These are phyloP conservation scores for Tapirus indicus DNA, from an alignment of 2,797 vertebrate genomes.

Conservation along the genomic window DNA sequence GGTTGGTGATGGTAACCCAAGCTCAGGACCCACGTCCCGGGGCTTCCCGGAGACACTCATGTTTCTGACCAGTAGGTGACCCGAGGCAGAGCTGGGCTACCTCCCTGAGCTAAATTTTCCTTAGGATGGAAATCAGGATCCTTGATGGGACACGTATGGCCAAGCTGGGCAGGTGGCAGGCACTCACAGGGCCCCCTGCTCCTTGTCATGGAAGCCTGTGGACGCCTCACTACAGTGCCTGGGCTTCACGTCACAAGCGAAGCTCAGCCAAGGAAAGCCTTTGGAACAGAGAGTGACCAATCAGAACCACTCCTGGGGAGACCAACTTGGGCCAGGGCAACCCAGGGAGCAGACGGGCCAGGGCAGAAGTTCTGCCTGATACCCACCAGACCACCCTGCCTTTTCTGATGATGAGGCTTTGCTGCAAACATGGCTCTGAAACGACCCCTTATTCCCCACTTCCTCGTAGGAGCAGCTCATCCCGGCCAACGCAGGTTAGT, in stretches of 20 bases:
- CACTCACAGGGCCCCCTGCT: rapidly evolving
- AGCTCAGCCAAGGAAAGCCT: not conserved
- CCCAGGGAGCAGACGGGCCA: rapidly evolving
- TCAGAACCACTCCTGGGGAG: not conserved
- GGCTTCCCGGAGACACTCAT: no score
- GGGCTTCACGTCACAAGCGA: not conserved
- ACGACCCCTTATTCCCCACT: rapidly evolving
- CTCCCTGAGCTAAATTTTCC: not conserved
- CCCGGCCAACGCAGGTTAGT: not conserved
- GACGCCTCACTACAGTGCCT: rapidly evolving
- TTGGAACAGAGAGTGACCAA: not conserved
- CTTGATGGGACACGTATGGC: rapidly evolving
- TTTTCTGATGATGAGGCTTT: rapidly evolving
- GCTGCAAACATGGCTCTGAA: rapidly evolving
- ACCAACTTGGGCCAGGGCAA: rapidly evolving
- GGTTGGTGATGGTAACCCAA: rapidly evolving
- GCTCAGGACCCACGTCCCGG: not conserved
- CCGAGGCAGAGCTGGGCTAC: rapidly evolving
- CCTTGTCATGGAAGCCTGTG: not conserved
- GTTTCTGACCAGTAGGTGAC: not conserved
- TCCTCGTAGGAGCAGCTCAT: rapidly evolving
- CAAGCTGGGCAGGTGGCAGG: not conserved
- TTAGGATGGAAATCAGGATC: not conserved
- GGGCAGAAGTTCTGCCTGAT: rapidly evolving
- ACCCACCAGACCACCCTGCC: rapidly evolving